Base-by-base conservation (phyloP, 2,113 vertebrate genomes). In the Galeopterus variegatus region DNA sequence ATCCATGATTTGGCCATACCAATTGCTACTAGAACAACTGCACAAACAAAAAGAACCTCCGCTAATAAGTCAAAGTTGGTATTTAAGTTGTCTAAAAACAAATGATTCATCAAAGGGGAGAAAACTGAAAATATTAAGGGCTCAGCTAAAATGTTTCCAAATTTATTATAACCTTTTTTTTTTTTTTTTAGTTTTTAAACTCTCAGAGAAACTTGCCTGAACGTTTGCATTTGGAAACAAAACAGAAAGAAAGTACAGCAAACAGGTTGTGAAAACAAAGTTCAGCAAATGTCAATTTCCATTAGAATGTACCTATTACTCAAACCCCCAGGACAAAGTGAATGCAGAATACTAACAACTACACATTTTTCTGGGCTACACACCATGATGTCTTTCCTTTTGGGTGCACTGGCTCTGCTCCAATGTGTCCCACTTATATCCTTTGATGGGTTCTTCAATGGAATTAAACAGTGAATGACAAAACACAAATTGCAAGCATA, bases 351-450 rank as follows among this genome's bases (percentile, higher is more conserved):
- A 69, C 81, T 45, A 62, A 97, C 92, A 94, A 94, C 23, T 69
- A 92, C 86, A 94, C 90, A 96, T 15, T 93, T 87, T 70, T 83
- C 95, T 94, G 94, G 56, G 73, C 92, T 98, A 99, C 99, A 98
- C 98, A 99, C 99, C 99, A 99, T 69, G 50, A 96, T 45, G 95
- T 99, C 99, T 98, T 98, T 99, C 98, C 98, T 99, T 98, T 97
- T 99, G 87, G 98, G 98, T 70, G 96, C 96, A 95, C 97, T 98
- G 97, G 98, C 97, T 97, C 98, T 98, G 98, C 98, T 99, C 96
- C 98, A 98, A 82, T 96, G 98, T 93, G 98, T 99, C 84, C 97
- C 97, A 95, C 98, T 98, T 97, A 98, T 26, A 98, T 99, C 99
- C 75, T 98, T 83, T 24, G 98, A 98, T 41, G 99, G 98, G 64